A percentile compares a stretch with the other conserved stretches of the same genome.
Evolutionary conservation across 2,113 vertebrate species (phyloP).

Genomic region (Anser cygnoides): DNA sequence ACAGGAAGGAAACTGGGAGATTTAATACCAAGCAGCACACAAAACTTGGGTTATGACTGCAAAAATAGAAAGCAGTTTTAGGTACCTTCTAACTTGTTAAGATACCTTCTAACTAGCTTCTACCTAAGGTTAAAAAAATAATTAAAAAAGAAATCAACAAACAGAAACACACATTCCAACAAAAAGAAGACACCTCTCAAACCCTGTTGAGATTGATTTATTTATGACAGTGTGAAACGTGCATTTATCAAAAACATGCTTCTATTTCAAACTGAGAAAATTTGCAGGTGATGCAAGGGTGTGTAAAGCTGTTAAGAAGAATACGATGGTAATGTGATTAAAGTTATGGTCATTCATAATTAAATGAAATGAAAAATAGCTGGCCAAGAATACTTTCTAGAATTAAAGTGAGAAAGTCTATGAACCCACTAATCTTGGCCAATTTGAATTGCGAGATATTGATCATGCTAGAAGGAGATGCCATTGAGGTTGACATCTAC

Average conservation of each 20-base stretch:
- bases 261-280: neutral
- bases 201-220: neutral
- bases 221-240: neutral
- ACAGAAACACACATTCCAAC: neutral
- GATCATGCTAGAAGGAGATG: neutral
- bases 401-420: neutral
- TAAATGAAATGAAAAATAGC: neutral
- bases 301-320: neutral
- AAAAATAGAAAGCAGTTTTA: neutral
- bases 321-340: neutral
- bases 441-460: neutral
- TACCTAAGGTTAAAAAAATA: too few species aligned
- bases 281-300: neutral
- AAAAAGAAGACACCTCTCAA: neutral
- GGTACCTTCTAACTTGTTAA: neutral
- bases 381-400: neutral
- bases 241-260: neutral
- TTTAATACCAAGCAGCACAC: neutral
- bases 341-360: neutral
- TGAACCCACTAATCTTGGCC: neutral
- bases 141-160: neutral
- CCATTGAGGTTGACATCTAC: neutral
- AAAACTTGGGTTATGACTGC: neutral
- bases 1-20: neutral
- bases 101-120: too few species aligned